These are phyloP conservation scores for Paedocypris sp. DNA, from an alignment of 2,113 vertebrate species.

Conservation along the genomic window DNA sequence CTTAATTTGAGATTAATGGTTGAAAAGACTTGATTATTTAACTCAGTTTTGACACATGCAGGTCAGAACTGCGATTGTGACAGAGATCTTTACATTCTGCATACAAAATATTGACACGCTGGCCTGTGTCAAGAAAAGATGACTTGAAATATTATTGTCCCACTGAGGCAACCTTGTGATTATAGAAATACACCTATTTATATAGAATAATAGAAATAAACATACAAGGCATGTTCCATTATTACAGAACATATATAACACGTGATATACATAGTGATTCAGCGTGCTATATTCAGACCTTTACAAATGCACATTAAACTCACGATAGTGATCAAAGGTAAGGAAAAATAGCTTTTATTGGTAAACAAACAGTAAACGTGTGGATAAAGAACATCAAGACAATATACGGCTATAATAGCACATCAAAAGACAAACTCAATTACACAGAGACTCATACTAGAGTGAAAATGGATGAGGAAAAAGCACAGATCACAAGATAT, in stretches of 20 bases:
- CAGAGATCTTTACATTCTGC: no score
- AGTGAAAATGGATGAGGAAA: not conserved
- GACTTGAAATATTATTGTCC: not conserved
- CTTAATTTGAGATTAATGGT: no score
- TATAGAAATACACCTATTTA: constrained; percentile 13
- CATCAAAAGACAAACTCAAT: constrained; percentile 31
- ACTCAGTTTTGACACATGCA: no score
- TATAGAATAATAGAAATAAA: no score
- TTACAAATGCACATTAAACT: constrained; percentile 8
- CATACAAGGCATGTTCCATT: not conserved
- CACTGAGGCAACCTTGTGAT: not conserved
- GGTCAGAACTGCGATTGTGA: no score
- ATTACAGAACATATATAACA: constrained; percentile 7
- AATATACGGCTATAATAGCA: constrained; percentile 34
- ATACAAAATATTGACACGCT: not conserved
- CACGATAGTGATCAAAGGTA: constrained; percentile 21
- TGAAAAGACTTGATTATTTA: no score
- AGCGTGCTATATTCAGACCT: not conserved
- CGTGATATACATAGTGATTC: constrained; percentile 16
- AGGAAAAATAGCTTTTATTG: constrained; percentile 12
- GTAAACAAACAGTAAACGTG: constrained; percentile 20
- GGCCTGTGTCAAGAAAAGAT: constrained; percentile 2
- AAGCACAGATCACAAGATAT: constrained; percentile 32
- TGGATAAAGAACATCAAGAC: constrained; percentile 25
- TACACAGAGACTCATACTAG: not conserved